Conservation (phyloP, 2,888 invertebrate genomes). For the Minunthozetes semirufus region DNA sequence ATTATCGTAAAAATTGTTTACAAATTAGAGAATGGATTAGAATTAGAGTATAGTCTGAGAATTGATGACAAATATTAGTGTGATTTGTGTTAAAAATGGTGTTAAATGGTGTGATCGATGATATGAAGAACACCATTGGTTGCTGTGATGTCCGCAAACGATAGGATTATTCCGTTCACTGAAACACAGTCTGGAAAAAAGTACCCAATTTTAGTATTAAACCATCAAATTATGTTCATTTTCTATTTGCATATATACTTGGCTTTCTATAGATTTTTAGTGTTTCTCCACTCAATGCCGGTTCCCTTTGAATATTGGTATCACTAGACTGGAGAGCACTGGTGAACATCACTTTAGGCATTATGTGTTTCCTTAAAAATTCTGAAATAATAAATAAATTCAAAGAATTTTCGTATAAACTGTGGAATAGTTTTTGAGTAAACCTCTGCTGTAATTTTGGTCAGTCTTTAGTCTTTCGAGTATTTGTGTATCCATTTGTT, state of each 20-base stretch:
- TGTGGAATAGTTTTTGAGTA: neutral
- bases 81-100: no score
- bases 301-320: neutral
- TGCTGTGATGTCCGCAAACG: constrained; percentile 48
- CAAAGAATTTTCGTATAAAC: neutral
- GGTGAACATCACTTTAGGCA: constrained; percentile 31
- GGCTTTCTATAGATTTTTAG: constrained; percentile 30
- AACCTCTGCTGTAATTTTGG: constrained; percentile 39
- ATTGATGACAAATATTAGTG: no score
- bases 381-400: constrained; percentile 7
- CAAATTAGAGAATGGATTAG: no score
- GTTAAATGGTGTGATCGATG: constrained; percentile 42
- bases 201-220: neutral
- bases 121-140: constrained; percentile 45
- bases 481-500: constrained; percentile 36
- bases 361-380: constrained; percentile 21
- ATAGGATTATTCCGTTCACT: constrained; percentile 41
- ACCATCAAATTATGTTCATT: neutral
- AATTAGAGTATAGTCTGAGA: no score
- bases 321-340: constrained; percentile 29
- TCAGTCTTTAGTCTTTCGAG: constrained; percentile 37
- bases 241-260: no score
- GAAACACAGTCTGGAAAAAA: constrained; percentile 39
- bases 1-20: no score
- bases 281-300: constrained; percentile 17